These are phyloP conservation scores for Leptocoma aspasia DNA, from an alignment of 2,113 vertebrate genomes.

Conservation along the genomic window DNA sequence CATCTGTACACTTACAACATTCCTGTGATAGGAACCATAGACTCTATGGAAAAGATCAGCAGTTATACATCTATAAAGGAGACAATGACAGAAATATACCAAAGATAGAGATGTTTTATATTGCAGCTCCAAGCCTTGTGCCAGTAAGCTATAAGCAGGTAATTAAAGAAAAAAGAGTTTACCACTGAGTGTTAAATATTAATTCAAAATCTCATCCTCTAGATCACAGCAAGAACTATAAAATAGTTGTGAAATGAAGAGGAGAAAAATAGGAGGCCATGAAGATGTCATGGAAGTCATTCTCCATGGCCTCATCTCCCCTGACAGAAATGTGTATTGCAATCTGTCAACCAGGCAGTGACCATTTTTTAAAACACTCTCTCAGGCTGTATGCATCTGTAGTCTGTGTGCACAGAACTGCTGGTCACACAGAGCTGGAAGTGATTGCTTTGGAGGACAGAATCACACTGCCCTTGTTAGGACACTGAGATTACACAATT, in stretches of 20 bases:
- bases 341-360: constrained; percentile 16
- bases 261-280: constrained; percentile 27
- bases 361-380: background rate
- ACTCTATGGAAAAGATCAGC: constrained; percentile 31
- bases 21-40: constrained; percentile 37
- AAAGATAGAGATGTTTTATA: constrained; percentile 45
- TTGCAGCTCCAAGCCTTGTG: constrained; percentile 26
- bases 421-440: background rate
- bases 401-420: background rate
- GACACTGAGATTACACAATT: background rate
- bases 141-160: constrained; percentile 22
- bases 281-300: constrained; percentile 18
- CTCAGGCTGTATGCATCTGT: background rate
- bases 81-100: constrained; percentile 31
- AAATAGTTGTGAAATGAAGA: background rate
- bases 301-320: background rate
- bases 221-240: background rate
- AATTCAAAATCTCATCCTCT: constrained; percentile 1
- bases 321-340: constrained; percentile 18
- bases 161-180: background rate
- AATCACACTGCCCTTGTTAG: background rate
- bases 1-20: background rate
- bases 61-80: constrained; percentile 33
- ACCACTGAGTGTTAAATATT: background rate
- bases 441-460: background rate